A percentile compares a stretch with the other conserved stretches of the same genome.
These are phyloP conservation scores for Tylochromis polylepis DNA, from an alignment of 2,113 vertebrate species.

Conservation along the genomic window DNA sequence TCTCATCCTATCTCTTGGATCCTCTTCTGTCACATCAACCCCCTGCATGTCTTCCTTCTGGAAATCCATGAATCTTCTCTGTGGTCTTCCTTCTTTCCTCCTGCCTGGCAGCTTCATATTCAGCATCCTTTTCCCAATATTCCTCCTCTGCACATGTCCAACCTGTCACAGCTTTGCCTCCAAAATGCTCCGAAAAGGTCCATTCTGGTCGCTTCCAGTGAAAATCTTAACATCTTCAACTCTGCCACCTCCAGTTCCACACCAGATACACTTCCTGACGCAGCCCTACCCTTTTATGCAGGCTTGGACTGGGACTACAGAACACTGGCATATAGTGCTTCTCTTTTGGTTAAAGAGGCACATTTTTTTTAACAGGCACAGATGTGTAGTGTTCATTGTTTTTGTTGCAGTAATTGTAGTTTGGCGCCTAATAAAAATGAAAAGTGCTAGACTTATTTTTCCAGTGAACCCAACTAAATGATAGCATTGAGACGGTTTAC, in stretches of 20 bases:
- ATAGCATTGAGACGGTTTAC: neutral
- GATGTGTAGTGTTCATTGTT: neutral
- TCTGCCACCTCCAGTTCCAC: neutral
- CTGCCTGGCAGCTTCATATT: neutral
- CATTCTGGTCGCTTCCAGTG: neutral
- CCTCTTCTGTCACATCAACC: neutral
- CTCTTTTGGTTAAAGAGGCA: neutral
- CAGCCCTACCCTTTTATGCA: neutral
- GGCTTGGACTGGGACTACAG: neutral
- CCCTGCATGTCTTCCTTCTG: neutral
- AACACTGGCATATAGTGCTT: neutral
- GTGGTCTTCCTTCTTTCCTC: neutral
- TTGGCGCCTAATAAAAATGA: neutral
- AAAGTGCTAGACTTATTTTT: neutral
- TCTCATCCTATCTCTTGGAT: neutral
- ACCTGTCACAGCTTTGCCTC: neutral
- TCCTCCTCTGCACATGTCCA: neutral
- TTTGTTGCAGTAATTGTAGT: neutral
- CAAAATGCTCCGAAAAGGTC: neutral
- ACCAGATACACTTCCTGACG: neutral
- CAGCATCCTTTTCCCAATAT: neutral
- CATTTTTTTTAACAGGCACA: neutral
- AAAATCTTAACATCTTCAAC: neutral
- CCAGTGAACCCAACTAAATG: neutral
- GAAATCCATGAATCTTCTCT: neutral